Conservation (phyloP, 1,140 invertebrate genomes). For the Aporrectodea caliginosa region DNA sequence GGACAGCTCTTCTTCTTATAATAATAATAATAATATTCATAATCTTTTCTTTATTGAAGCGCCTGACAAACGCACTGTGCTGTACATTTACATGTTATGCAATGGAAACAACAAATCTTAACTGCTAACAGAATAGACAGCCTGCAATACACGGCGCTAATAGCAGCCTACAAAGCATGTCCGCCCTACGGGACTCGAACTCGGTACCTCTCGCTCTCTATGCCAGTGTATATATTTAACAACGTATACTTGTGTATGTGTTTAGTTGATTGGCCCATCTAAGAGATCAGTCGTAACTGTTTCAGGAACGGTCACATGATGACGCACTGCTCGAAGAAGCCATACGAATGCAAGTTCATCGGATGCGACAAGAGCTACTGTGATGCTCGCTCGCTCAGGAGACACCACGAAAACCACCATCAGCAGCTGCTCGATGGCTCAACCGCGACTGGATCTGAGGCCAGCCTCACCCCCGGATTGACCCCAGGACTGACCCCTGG, state of each 20-base stretch:
- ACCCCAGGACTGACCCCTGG: background rate
- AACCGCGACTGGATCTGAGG: background rate
- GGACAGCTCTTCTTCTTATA: no score
- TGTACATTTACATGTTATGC: no score
- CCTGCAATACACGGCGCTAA: background rate
- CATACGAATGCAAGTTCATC: conserved; percentile 91
- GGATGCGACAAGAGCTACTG: conserved; percentile 96
- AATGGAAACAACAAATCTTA: no score
- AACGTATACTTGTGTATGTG: background rate
- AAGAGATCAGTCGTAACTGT: conserved; percentile 20
- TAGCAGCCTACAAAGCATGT: no score
- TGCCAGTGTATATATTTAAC: background rate
- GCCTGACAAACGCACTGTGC: no score
- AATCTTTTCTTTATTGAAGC: no score
- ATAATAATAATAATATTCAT: no score
- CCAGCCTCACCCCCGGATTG: conserved; percentile 15
- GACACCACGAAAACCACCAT: conserved; percentile 94
- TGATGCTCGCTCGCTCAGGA: conserved; percentile 83
- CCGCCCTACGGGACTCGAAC: no score
- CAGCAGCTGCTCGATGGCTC: conserved; percentile 20
- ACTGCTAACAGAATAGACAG: background rate
- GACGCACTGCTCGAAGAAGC: conserved; percentile 94
- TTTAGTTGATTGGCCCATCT: background rate
- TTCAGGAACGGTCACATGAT: conserved; percentile 92
- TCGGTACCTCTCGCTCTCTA: background rate